phyloP scores from a whole-genome alignment of 2,113 vertebrate species.

The Potamarius usumacintae region DNA sequence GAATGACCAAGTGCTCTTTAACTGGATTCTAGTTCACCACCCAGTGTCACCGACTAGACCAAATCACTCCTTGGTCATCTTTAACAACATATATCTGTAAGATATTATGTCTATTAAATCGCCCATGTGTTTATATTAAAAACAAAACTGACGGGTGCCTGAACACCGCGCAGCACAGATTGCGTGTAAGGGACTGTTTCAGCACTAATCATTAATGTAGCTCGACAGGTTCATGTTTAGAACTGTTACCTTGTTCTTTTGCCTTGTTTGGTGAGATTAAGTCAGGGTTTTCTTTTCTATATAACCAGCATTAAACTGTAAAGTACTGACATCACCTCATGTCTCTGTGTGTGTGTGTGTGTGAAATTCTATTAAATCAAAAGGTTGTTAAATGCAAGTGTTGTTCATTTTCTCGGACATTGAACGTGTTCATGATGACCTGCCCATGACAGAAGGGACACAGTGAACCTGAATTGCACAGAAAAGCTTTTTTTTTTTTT shows the following conservation, averaged over 20 bases:
- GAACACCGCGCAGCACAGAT: background rate
- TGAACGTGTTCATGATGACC: background rate
- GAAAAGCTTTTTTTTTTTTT: background rate
- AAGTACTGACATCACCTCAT: constrained; percentile 13
- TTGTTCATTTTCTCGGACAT: background rate
- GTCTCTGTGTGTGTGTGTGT: background rate
- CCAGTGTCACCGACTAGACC: background rate
- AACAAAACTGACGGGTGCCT: background rate
- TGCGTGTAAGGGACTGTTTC: constrained; percentile 11
- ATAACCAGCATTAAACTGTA: constrained; percentile 15
- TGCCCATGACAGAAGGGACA: background rate
- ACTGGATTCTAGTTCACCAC: background rate
- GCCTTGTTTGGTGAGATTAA: background rate
- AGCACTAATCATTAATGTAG: constrained; percentile 31
- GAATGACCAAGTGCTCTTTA: background rate
- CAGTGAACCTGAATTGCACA: constrained; percentile 10
- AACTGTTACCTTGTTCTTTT: constrained; percentile 4
- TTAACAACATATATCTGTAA: background rate
- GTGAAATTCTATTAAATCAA: constrained; percentile 9
- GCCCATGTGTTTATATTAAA: background rate
- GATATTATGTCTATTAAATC: background rate
- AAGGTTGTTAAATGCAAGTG: constrained; percentile 28
- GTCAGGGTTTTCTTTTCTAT: constrained; percentile 21
- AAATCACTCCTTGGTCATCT: background rate
- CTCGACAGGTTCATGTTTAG: background rate